phyloP scores from a whole-genome alignment of 1,140 invertebrate genomes.

The Cydia strobilella region DNA sequence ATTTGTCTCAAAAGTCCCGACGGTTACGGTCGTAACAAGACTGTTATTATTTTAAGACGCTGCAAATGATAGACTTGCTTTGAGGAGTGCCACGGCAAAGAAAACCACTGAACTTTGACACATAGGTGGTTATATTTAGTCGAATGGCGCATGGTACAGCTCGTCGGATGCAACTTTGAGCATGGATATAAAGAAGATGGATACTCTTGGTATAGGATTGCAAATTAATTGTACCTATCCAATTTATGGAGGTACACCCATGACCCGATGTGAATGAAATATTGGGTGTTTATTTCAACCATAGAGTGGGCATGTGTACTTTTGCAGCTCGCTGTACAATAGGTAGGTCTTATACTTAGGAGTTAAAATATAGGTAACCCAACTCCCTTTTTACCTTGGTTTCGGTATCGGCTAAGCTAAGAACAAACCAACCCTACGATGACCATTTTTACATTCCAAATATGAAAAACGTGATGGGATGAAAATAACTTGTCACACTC shows the following conservation, averaged over 20 bases:
- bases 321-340: not conserved
- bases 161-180: slow-evolving; percentile 41
- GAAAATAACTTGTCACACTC: too few species aligned
- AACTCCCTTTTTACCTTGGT: too few species aligned
- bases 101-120: slow-evolving; percentile 53
- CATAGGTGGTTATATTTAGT: slow-evolving; percentile 37
- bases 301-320: not conserved
- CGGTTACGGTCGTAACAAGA: not conserved
- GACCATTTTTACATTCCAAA: too few species aligned
- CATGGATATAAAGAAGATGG: not conserved
- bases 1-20: not conserved
- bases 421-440: too few species aligned
- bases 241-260: too few species aligned
- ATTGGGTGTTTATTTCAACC: not conserved
- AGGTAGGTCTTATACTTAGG: too few species aligned
- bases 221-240: too few species aligned
- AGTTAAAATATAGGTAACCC: too few species aligned
- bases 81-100: slow-evolving; percentile 38
- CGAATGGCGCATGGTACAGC: slow-evolving; percentile 18
- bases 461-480: too few species aligned
- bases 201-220: not conserved
- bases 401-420: too few species aligned
- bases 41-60: slow-evolving; percentile 29
- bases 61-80: slow-evolving; percentile 10
- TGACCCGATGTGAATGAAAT: too few species aligned